phyloP scores from a whole-genome alignment of 2,888 invertebrate genomes.

The Altica lythri region DNA sequence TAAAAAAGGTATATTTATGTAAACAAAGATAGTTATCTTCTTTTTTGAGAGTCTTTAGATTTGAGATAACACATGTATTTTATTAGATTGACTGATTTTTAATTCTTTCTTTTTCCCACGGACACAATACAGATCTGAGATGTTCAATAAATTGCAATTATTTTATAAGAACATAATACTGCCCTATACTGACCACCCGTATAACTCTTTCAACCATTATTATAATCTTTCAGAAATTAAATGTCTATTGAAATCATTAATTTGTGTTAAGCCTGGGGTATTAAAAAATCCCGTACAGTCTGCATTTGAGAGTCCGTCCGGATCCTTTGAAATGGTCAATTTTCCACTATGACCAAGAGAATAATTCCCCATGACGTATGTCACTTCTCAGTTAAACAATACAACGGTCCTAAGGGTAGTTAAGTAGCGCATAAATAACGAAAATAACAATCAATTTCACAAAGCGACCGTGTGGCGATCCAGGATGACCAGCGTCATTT shows the following conservation, averaged over 20 bases:
- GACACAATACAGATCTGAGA: too few species aligned
- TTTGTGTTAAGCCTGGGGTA: slow-evolving; percentile 14
- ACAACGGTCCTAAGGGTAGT: slow-evolving; percentile 40
- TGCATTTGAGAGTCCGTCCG: slow-evolving; percentile 15
- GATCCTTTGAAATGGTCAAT: slow-evolving; percentile 40
- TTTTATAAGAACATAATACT: too few species aligned
- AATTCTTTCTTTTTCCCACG: too few species aligned
- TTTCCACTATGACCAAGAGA: slow-evolving; percentile 38
- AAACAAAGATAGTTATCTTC: too few species aligned
- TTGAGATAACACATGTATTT: too few species aligned
- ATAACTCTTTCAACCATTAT: slow-evolving; percentile 7
- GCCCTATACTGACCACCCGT: slow-evolving; percentile 14
- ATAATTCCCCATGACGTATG: slow-evolving; percentile 39
- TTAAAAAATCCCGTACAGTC: slow-evolving; percentile 14
- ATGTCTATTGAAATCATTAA: slow-evolving; percentile 21
- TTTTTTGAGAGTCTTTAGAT: too few species aligned
- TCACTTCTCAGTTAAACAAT: slow-evolving; percentile 39
- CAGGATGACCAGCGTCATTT: slow-evolving; percentile 54
- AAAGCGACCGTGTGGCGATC: slow-evolving; percentile 47
- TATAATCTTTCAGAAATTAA: slow-evolving; percentile 12
- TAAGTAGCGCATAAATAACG: slow-evolving; percentile 53
- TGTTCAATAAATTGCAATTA: too few species aligned
- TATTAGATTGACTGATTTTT: too few species aligned
- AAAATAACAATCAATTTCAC: slow-evolving; percentile 56
- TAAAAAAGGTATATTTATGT: too few species aligned